These are phyloP conservation scores for Urosaurus nigricauda DNA, from an alignment of 2,797 vertebrate species.

Conservation along the genomic window DNA sequence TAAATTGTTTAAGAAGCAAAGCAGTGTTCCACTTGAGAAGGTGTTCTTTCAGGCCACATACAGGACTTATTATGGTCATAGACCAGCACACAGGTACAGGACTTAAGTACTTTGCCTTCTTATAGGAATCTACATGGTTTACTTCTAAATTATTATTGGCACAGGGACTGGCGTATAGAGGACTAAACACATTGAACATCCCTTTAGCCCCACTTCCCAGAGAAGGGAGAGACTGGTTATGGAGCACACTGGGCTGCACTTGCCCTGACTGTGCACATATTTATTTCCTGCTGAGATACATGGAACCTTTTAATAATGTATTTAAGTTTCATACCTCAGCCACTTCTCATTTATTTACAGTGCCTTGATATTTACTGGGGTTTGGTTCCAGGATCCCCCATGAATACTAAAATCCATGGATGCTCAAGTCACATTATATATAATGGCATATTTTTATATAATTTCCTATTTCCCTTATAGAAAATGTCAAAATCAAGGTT, in stretches of 20 bases:
- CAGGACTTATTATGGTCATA: no score
- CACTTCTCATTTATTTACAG: neutral
- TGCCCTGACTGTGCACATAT: neutral
- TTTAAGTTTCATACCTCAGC: neutral
- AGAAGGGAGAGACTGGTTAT: neutral
- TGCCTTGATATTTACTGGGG: no score
- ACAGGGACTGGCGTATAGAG: neutral
- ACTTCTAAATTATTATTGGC: neutral
- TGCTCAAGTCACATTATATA: no score
- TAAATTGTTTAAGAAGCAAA: conserved; percentile 27
- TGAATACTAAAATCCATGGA: no score
- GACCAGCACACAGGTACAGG: no score
- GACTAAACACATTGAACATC: neutral
- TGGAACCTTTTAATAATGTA: neutral
- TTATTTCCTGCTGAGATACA: neutral
- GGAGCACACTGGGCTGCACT: neutral
- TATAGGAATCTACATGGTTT: conserved; percentile 6
- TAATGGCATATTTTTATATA: no score
- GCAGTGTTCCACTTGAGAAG: neutral
- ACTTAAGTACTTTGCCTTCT: neutral
- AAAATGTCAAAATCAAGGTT: no score
- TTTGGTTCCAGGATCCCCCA: no score
- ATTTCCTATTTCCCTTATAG: no score
- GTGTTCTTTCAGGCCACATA: neutral
- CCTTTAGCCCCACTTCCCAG: neutral